Conservation (phyloP, 2,797 vertebrate species). For the Pipistrellus kuhlii region DNA sequence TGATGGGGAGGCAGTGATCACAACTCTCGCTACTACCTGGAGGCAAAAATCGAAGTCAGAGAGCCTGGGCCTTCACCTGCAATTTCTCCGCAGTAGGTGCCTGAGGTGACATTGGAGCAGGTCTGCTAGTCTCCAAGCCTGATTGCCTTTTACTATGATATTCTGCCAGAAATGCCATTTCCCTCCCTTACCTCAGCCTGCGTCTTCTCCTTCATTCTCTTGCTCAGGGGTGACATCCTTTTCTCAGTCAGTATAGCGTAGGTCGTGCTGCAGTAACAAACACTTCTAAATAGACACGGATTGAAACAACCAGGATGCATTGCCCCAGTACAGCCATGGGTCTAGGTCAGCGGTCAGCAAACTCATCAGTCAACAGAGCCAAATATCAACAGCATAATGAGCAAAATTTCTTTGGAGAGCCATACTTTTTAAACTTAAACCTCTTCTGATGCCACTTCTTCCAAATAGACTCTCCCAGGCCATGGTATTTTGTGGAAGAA, state of each 20-base stretch:
- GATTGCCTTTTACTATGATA: neutral
- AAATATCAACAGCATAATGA: too few relatives aligned
- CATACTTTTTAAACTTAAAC: too few relatives aligned
- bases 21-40: neutral
- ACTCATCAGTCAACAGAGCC: too few relatives aligned
- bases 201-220: neutral
- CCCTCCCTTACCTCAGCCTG: neutral
- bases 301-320: neutral
- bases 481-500: too few relatives aligned
- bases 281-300: accelerated
- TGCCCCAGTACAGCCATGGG: too few relatives aligned
- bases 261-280: neutral
- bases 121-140: neutral
- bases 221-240: accelerated
- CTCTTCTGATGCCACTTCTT: too few relatives aligned
- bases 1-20: accelerated
- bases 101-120: accelerated
- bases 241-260: accelerated
- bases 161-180: neutral
- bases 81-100: neutral
- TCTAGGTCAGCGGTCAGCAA: too few relatives aligned
- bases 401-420: too few relatives aligned
- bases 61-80: neutral
- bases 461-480: too few relatives aligned
- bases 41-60: neutral